Evolutionary conservation across 2,797 vertebrate species (phyloP).

Genomic region (Falco rusticolus): DNA sequence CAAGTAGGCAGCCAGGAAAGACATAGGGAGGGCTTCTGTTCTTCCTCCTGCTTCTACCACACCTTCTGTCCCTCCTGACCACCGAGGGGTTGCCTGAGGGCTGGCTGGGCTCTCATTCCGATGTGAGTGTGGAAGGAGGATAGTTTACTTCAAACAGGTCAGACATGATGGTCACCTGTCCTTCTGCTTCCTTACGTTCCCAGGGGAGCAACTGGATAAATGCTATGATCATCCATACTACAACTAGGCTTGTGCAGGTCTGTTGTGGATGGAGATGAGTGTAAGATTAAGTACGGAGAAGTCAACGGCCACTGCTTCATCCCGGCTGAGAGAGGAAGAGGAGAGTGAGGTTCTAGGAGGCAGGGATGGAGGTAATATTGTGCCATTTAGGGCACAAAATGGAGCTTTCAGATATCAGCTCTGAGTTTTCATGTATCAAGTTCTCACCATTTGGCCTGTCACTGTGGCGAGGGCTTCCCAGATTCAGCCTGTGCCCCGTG

Average conservation of each 20-base stretch:
- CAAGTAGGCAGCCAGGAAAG: not conserved
- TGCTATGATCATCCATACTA: not conserved
- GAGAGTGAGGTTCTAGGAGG: not conserved
- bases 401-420: not conserved
- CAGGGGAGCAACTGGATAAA: not conserved
- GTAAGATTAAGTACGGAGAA: not conserved
- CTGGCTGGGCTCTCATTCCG: not conserved
- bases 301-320: not conserved
- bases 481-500: not conserved
- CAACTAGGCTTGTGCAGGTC: not conserved
- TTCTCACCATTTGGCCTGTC: not conserved
- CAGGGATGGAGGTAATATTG: not conserved
- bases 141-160: not conserved
- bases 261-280: fast-evolving
- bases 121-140: not conserved
- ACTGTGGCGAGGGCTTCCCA: not conserved
- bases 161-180: not conserved
- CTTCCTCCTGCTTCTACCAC: not conserved
- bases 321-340: not conserved
- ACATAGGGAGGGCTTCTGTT: not conserved
- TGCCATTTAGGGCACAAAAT: not conserved
- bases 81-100: fast-evolving
- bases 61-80: not conserved
- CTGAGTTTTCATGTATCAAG: not conserved
- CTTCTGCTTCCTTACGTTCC: not conserved